Evolutionary conservation across 1,140 invertebrate genomes (phyloP), one percentile per base, ranked within the genome.

Genomic region (Lucilia cuprina): DNA sequence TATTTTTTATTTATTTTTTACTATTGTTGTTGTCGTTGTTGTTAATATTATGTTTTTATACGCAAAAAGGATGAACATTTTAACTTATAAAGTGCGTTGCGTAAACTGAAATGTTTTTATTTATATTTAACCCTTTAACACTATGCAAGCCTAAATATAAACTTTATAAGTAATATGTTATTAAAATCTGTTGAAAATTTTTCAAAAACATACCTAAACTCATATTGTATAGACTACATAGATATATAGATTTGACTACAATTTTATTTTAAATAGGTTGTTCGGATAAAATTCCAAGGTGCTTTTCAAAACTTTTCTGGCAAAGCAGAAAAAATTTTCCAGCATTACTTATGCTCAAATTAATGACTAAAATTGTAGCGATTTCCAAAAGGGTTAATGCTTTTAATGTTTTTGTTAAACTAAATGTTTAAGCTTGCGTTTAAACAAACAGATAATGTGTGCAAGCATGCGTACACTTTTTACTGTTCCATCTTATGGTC

Each of bases 381-480:
- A 41, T 10, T 10, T 41, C 7, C 10, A 47, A 47, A 78, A n/a
- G 34, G 75, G 41, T 41, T 41, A 78, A 41, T 78, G 34, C 34
- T 12, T 78, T 78, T 78, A 30, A 30, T 30, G 35, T 78, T 78
- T 17, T 19, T 78, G 75, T 78, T 75, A 30, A 50, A 55, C 17
- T 80, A 47, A 49, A 49, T 19, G 41, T 80, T 78, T 25, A 49
- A 70, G 65, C 77, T 80, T 50, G 77, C 77, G 77, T 80, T 80
- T 80, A 80, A 25, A 2, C 41, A 10, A 49, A 80, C n/a, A 80
- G 77, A 80, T 80, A 80, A 80, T 80, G 77, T 80, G 82, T 74
- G 82, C 82, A 83, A 41, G 82, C 82, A 74, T 74, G 82, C 82
- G 82, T 74, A 74, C 82, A 83, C 82, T 83, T 83, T 83, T 83